These are phyloP conservation scores for Conopomorpha cramerella DNA, from an alignment of 1,140 invertebrate species.

Conservation along the genomic window DNA sequence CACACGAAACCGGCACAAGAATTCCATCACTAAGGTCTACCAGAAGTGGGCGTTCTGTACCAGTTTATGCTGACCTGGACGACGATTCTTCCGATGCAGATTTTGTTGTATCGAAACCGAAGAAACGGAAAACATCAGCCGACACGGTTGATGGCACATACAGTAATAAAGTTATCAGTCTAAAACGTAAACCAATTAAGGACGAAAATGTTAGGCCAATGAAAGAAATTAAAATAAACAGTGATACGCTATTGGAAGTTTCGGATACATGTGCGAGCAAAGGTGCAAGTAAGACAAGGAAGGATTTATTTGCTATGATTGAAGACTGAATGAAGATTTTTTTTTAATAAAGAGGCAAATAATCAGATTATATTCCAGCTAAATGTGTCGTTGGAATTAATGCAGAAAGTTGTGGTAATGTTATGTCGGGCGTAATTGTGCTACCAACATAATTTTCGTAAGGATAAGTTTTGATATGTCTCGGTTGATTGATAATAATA, in stretches of 20 bases:
- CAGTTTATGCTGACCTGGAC: conserved; percentile 47
- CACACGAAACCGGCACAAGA: conserved; percentile 15
- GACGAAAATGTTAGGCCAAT: conserved; percentile 28
- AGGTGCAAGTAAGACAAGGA: conserved; percentile 14
- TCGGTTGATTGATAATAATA: too few relatives aligned
- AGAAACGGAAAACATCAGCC: conserved; percentile 38
- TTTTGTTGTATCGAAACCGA: conserved; percentile 34
- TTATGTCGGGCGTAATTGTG: too few relatives aligned
- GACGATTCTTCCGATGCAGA: conserved; percentile 51
- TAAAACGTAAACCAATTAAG: conserved; percentile 37
- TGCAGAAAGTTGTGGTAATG: too few relatives aligned
- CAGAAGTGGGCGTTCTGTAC: conserved; percentile 42
- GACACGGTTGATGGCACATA: conserved; percentile 24
- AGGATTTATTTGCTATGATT: conserved; percentile 19
- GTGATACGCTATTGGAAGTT: conserved; percentile 11
- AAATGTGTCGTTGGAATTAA: too few relatives aligned
- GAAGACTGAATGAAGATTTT: conserved; percentile 24
- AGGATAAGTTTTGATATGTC: too few relatives aligned
- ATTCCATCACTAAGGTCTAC: conserved; percentile 36
- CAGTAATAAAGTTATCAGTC: conserved; percentile 30
- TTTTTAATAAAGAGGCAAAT: too few relatives aligned
- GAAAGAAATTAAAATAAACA: conserved; percentile 31
- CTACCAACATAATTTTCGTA: too few relatives aligned
- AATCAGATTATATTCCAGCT: too few relatives aligned
- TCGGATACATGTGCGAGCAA: conserved; percentile 7